Evolutionary conservation across 2,797 vertebrate species (phyloP), one percentile per base, ranked within the genome.

Genomic region (Distichodus sexfasciatus): DNA sequence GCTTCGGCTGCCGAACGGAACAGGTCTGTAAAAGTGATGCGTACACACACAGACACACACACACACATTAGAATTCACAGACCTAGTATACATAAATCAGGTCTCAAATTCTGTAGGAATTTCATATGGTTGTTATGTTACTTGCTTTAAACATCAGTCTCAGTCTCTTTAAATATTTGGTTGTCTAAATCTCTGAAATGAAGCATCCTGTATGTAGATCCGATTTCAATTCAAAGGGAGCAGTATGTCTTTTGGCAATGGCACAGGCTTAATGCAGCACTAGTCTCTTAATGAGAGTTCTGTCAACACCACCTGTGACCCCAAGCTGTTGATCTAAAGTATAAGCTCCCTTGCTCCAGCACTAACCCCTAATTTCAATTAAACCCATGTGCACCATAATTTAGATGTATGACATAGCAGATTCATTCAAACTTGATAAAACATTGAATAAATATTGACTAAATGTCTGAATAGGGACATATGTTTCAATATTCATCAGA

Each of bases 1-100:
- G 91, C 90, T 65, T 92, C 91, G 0, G 91, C 91, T 11, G 91
- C 90, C 7, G 84, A 87, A 54, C 88, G 82, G 78, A 93, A 92
- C 58, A 93, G 80, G 72, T 92, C 90, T 92, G 75, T 35, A 67
- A 65, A 6, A 50, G 17, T 47, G 28, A 11, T 23, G 29, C 4
- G 44, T 35, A 68, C 38, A 57, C 15, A 43, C 14, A 66, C 28
- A 70, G n/a, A n/a, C n/a, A n/a, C n/a, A n/a, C n/a, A n/a, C n/a
- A n/a, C n/a, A n/a, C n/a, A n/a, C n/a, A n/a, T n/a, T n/a, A n/a
- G n/a, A n/a, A n/a, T n/a, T n/a, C n/a, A n/a, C n/a, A n/a, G n/a
- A n/a, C n/a, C n/a, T n/a, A n/a, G n/a, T n/a, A n/a, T n/a, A n/a
- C n/a, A n/a, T n/a, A n/a, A n/a, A n/a, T n/a, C n/a, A n/a, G n/a